Evolutionary conservation across 92 coral and sea anemone species (phyloP).

Genomic region (Epizoanthus stellaris): DNA sequence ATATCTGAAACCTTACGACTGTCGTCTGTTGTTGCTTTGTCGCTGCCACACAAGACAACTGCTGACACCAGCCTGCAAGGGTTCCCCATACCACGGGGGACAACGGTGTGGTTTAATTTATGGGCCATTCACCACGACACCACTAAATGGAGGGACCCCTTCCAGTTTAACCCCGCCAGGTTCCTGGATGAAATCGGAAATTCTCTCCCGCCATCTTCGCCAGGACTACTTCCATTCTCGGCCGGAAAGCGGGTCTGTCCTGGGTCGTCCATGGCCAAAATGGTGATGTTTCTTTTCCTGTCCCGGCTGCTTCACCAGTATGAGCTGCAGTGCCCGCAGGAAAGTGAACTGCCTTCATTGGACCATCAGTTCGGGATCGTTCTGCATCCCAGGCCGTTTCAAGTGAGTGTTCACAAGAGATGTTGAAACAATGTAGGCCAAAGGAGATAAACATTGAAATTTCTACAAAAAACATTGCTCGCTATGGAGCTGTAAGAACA

Average conservation of each 20-base stretch:
- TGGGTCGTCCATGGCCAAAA: constrained; percentile 47
- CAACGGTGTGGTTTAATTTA: constrained; percentile 45
- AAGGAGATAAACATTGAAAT: too few species aligned
- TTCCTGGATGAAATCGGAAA: constrained; percentile 46
- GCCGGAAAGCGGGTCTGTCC: constrained; percentile 55
- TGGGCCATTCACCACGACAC: constrained; percentile 59
- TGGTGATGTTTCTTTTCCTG: constrained; percentile 51
- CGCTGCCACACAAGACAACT: constrained; percentile 57
- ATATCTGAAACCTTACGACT: constrained; percentile 49
- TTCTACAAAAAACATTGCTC: too few species aligned
- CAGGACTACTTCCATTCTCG: constrained; percentile 42
- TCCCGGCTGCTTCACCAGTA: constrained; percentile 16
- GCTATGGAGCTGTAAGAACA: too few species aligned
- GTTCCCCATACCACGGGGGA: constrained; percentile 45
- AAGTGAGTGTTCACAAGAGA: constrained; percentile 20
- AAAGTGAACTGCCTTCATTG: constrained; percentile 22
- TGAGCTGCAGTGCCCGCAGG: not conserved
- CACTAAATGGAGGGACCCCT: constrained; percentile 48
- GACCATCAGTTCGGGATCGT: constrained; percentile 25
- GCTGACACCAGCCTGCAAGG: constrained; percentile 39
- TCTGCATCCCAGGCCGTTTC: constrained; percentile 17
- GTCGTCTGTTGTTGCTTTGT: constrained; percentile 55
- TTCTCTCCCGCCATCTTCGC: constrained; percentile 24
- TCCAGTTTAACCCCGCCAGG: constrained; percentile 48
- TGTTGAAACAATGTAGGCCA: not conserved